Percentiles rank a stretch among this genome's conserved stretches.
These are phyloP conservation scores for Antedon bifida DNA, from an alignment of 35 echinoderm and acorn worm genomes.

Conservation along the genomic window DNA sequence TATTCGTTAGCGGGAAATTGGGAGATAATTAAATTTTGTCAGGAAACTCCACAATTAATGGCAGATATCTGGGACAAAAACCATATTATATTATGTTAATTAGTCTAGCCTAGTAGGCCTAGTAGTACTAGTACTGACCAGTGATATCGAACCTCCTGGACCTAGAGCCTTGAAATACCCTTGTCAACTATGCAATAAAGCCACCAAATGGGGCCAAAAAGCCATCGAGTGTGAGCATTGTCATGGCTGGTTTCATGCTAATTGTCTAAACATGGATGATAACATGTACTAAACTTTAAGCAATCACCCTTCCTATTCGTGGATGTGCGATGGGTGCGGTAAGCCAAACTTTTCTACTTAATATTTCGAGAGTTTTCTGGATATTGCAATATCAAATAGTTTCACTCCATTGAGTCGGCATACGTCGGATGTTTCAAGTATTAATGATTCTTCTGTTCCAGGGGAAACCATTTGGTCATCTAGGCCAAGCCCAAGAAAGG, in stretches of 20 bases:
- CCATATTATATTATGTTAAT: too few relatives aligned
- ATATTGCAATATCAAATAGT: slow-evolving; percentile 9
- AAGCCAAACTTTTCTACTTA: slow-evolving; percentile 7
- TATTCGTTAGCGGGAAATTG: too few relatives aligned
- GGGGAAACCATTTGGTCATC: neutral
- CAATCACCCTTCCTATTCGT: neutral
- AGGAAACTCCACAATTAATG: too few relatives aligned
- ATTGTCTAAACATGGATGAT: neutral
- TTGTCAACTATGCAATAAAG: slow-evolving; percentile 13
- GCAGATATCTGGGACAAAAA: too few relatives aligned
- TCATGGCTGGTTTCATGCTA: slow-evolving; percentile 7
- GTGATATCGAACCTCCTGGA: slow-evolving; percentile 26
- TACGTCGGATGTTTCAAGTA: neutral
- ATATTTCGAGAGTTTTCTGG: neutral
- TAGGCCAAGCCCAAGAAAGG: neutral
- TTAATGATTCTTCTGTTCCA: neutral
- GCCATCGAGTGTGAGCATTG: slow-evolving; percentile 16
- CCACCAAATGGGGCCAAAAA: slow-evolving; percentile 22
- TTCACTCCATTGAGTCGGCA: neutral
- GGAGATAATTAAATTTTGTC: too few relatives aligned
- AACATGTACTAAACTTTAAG: neutral
- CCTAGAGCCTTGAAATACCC: slow-evolving; percentile 9
- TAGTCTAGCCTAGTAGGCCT: too few relatives aligned
- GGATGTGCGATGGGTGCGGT: slow-evolving; percentile 10
- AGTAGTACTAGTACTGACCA: slow-evolving; percentile 19